A percentile compares a stretch with the other conserved stretches of the same genome.
phyloP scores from a whole-genome alignment of 1,140 invertebrate species.

The Scaptomyza pallida region DNA sequence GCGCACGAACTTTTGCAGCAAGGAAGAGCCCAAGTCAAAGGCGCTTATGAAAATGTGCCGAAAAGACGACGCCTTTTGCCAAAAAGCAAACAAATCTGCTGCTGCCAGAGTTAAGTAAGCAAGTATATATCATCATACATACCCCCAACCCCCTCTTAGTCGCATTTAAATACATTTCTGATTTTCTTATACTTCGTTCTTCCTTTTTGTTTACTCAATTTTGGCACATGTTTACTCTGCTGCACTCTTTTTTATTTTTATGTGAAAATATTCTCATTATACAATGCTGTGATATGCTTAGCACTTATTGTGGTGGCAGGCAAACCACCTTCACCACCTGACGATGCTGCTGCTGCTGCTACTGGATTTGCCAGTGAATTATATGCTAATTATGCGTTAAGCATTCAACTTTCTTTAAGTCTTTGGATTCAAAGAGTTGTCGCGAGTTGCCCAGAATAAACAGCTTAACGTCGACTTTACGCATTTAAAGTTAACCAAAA shows the following conservation, averaged over 20 bases:
- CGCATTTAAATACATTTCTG: constrained; percentile 8
- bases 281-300: constrained; percentile 1
- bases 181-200: not conserved
- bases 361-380: constrained; percentile 68
- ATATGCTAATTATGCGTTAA: constrained; percentile 76
- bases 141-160: not conserved
- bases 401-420: constrained; percentile 55
- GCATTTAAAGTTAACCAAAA: constrained; percentile 9
- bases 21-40: constrained; percentile 28
- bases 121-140: constrained; percentile 8
- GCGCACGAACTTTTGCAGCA: constrained; percentile 26
- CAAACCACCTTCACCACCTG: not conserved
- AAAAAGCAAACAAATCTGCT: constrained; percentile 36
- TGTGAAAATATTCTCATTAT: constrained; percentile 6
- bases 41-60: constrained; percentile 41
- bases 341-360: constrained; percentile 22
- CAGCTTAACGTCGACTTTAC: constrained; percentile 50
- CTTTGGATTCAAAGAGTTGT: constrained; percentile 58
- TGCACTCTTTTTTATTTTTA: constrained; percentile 19
- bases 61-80: constrained; percentile 16
- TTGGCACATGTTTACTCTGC: constrained; percentile 7
- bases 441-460: constrained; percentile 36
- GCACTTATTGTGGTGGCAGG: not conserved
- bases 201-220: constrained; percentile 3
- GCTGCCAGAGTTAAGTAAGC: constrained; percentile 12